Base-by-base conservation (phyloP, 1,140 invertebrate genomes). In the Oppia nitens region DNA sequence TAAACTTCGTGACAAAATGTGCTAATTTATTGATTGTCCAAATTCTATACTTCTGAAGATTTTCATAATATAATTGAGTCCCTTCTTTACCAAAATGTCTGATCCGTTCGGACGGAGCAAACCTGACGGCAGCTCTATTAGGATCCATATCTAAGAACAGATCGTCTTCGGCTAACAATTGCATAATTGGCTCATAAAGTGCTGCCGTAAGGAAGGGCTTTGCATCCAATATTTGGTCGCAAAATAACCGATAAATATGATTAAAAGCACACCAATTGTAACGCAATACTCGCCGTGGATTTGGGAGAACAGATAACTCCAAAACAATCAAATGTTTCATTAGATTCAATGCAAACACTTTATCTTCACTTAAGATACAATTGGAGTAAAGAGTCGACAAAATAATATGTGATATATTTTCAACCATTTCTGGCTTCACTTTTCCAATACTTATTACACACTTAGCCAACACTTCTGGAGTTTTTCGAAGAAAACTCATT, bases 181-280 rank as follows among this genome's bases (percentile, higher is more conserved):
- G 79, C 79, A 95, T 85, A 47, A 97, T 85, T 1, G 94, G 90
- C 17, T 82, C 81, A 68, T 93, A 84, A 2, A 98, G 76, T 2
- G 91, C 86, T 20, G 90, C 84, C 0, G 88, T 89, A 2, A 98
- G 77, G 73, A 97, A 98, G 49, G 95, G 78, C 65, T 92, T 85
- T 0, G 89, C 84, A 4, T 88, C 85, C 66, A 87, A 85, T 47
- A 92, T 77, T n/a, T 83, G 83, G 70, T 97, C 93, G 55, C 86
- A 85, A 68, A 94, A 87, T 25, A 84, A 78, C 63, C 83, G 83
- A 73, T 92, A 97, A 24, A 96, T 74, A n/a, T 82, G 78, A 26
- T 85, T 82, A 68, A 98, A 92, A 2, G 91, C 84, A 70, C 85
- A 89, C 2, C 83, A 84, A 45, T 85, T 85, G 55, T 87, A 82